phyloP scores from a whole-genome alignment of 2,797 vertebrate species.

The Tamandua tetradactyla region DNA sequence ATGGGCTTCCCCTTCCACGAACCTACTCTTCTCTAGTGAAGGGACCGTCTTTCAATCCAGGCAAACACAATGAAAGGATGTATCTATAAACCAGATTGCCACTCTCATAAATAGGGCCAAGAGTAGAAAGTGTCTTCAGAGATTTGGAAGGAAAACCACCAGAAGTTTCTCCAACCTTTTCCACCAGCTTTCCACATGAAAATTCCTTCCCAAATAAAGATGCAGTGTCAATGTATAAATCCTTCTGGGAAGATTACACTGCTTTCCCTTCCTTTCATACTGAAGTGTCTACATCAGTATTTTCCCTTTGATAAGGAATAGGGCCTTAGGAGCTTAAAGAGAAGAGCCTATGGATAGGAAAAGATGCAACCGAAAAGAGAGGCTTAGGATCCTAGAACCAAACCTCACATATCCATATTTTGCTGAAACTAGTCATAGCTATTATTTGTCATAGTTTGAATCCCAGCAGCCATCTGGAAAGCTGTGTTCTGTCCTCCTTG shows the following conservation, averaged over 20 bases:
- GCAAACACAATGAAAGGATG: slow-evolving; percentile 11
- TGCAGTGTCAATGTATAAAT: not conserved
- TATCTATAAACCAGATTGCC: not conserved
- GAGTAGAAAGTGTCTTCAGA: not conserved
- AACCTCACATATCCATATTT: not conserved
- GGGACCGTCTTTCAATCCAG: not conserved
- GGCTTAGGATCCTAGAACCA: not conserved
- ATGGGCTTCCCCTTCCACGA: not conserved
- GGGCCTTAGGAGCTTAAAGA: not conserved
- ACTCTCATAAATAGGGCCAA: not conserved
- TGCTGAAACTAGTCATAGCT: not conserved
- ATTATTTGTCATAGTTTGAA: not conserved
- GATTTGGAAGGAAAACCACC: not conserved
- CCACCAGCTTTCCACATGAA: not conserved
- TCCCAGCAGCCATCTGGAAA: not conserved
- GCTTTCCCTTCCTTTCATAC: not conserved
- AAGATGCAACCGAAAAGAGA: not conserved
- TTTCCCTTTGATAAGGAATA: not conserved
- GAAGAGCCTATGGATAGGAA: not conserved
- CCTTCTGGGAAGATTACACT: not conserved
- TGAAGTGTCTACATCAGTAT: not conserved
- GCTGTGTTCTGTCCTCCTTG: not conserved
- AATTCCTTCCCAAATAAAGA: not conserved
- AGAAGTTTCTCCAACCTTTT: not conserved
- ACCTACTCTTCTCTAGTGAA: slow-evolving; percentile 5